Evolutionary conservation across 2,113 vertebrate species (phyloP).

Genomic region (Tichodroma muraria): DNA sequence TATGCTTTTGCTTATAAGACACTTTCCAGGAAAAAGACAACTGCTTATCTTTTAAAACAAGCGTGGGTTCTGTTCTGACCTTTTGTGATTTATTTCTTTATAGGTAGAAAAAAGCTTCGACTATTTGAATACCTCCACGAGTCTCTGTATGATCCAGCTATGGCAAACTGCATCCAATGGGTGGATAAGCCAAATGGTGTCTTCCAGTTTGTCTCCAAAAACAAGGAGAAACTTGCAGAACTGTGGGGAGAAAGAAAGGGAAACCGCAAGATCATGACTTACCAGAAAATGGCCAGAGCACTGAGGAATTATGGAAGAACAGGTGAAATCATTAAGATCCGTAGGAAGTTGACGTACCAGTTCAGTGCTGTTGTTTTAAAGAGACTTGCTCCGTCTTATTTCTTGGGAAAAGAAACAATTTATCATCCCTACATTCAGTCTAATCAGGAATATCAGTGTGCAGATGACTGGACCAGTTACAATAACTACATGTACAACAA

Average conservation of each 20-base stretch:
- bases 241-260: constrained; percentile 94
- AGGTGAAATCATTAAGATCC: constrained; percentile 91
- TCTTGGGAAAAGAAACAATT: constrained; percentile 64
- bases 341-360: constrained; percentile 94
- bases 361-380: constrained; percentile 88
- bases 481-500: constrained; percentile 71
- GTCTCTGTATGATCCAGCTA: constrained; percentile 83
- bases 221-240: constrained; percentile 94
- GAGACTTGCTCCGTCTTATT: constrained; percentile 72
- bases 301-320: constrained; percentile 94
- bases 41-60: background rate
- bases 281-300: constrained; percentile 97
- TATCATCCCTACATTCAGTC: constrained; percentile 56
- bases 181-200: constrained; percentile 84
- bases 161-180: constrained; percentile 95
- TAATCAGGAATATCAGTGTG: constrained; percentile 70
- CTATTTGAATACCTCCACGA: constrained; percentile 92
- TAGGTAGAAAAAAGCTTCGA: constrained; percentile 89
- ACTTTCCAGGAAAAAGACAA: background rate
- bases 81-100: background rate
- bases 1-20: background rate
- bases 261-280: constrained; percentile 97
- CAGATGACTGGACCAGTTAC: constrained; percentile 71
- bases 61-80: background rate
- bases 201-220: constrained; percentile 96